Base-by-base conservation (phyloP, 2,888 invertebrate species). In the Tyria jacobaeae region DNA sequence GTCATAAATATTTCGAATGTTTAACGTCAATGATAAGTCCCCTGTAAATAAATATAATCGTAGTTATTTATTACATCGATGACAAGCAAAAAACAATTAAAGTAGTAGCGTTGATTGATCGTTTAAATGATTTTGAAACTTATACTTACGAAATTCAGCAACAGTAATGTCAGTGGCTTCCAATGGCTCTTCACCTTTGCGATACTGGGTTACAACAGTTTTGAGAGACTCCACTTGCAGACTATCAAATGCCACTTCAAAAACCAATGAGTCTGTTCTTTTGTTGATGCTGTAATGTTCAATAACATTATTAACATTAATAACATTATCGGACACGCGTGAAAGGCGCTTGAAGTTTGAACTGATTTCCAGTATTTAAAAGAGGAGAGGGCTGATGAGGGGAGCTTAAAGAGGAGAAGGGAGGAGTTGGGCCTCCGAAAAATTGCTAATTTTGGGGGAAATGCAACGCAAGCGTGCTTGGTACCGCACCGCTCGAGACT, bases 261-360 rank as follows among this genome's bases (percentile, higher is more conserved):
- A 64, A 5, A 85, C 74, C 7, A 84, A 41, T 27, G 66, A 81
- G 5, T 73, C 70, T 0, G 81, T 83, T 21, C 69, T 58, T 64
- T 68, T 78, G 63, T 84, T 84, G 10, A 80, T 66, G 54, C 84
- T 85, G 57, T 55, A 81, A 80, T 48, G 56, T 9, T n/a, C n/a
- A 21, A 44, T 10, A 17, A 21, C 1, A 3, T 44, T 21, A 0
- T 21, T n/a, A n/a, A n/a, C n/a, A n/a, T n/a, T n/a, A n/a, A n/a
- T n/a, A n/a, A n/a, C n/a, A n/a, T n/a, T n/a, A n/a, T n/a, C n/a
- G n/a, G n/a, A n/a, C n/a, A n/a, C n/a, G n/a, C n/a, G n/a, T n/a
- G n/a, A n/a, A n/a, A n/a, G n/a, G n/a, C n/a, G n/a, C n/a, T n/a
- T n/a, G n/a, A n/a, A n/a, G n/a, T n/a, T n/a, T n/a, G 7, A 41